Evolutionary conservation across 2,888 invertebrate species (phyloP), one percentile per base, ranked within the genome.

Genomic region (Lapara coniferarum): DNA sequence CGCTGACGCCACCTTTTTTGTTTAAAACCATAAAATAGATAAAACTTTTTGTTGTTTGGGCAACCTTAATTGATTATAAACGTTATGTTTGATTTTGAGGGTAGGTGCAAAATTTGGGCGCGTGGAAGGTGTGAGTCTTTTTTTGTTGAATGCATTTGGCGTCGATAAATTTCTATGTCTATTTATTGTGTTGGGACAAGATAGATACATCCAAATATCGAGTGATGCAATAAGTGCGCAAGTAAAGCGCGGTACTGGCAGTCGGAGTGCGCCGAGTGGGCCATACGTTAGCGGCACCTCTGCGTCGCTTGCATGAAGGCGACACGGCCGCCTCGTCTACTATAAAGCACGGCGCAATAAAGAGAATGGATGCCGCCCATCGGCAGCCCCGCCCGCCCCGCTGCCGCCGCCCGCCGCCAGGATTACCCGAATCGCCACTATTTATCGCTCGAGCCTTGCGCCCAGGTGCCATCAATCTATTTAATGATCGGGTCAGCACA

Each of bases 401-500:
- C 46, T 77, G 79, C 72, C 69, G 78, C 84, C 87, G 85, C 85
- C 88, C 91, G 90, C 91, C 86, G 88, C 87, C 88, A 83, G 93
- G 93, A 93, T 93, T 93, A 93, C 90, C 90, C 88, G 91, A 93
- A 93, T 92, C 92, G 91, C 92, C 93, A 93, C 93, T 93, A 93
- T 93, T 93, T 93, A 93, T 93, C 92, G 93, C 91, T 87, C 88
- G 84, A 89, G 91, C 90, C 91, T 89, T 89, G 89, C 91, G 90
- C 92, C 91, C 93, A 93, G 93, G 93, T 93, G 91, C 93, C 88
- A 93, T 93, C 93, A 91, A 93, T 93, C 93, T 93, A 90, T 92
- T 93, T 93, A 93, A 93, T 93, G 93, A 93, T 93, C 93, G 92
- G 93, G 93, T 93, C 93, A 93, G 93, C 93, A 90, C 91, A 86